Conservation (phyloP, 1,140 invertebrate species). For the Pectinophora gossypiella region DNA sequence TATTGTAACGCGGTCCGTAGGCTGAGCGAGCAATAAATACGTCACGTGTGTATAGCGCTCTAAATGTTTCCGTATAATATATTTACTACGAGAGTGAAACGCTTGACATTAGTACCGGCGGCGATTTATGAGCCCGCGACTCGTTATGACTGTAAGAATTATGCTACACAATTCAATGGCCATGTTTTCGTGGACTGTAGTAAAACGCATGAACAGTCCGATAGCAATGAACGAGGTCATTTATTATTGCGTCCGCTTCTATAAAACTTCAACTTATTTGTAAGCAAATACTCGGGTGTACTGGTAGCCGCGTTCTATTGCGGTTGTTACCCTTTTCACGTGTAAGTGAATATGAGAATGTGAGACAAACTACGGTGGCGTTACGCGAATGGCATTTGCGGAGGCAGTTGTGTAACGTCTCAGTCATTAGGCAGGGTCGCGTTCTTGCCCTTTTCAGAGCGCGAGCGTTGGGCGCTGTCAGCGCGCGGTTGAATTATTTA, state of each 20-base stretch:
- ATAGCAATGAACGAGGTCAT: neutral
- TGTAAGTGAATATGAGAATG: neutral
- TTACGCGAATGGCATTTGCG: neutral
- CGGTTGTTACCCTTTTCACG: neutral
- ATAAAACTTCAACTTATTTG: no score
- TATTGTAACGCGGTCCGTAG: constrained; percentile 16
- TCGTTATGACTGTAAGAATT: constrained; percentile 15
- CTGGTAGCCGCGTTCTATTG: neutral
- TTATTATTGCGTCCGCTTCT: neutral
- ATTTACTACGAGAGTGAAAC: constrained; percentile 27
- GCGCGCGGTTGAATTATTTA: constrained; percentile 48
- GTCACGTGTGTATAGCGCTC: constrained; percentile 19
- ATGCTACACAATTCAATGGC: neutral
- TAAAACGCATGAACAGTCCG: neutral
- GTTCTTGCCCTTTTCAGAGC: constrained; percentile 44
- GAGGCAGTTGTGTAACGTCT: constrained; percentile 4
- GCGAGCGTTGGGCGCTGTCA: constrained; percentile 34
- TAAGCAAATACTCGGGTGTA: no score
- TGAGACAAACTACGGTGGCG: neutral
- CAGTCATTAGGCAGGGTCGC: constrained; percentile 30
- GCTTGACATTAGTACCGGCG: constrained; percentile 19
- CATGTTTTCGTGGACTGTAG: neutral
- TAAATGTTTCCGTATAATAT: constrained; percentile 32
- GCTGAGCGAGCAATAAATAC: constrained; percentile 34
- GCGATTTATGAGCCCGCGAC: constrained; percentile 28